These are phyloP conservation scores for Lasioglossum baleicum DNA, from an alignment of 1,140 invertebrate species.

Conservation along the genomic window DNA sequence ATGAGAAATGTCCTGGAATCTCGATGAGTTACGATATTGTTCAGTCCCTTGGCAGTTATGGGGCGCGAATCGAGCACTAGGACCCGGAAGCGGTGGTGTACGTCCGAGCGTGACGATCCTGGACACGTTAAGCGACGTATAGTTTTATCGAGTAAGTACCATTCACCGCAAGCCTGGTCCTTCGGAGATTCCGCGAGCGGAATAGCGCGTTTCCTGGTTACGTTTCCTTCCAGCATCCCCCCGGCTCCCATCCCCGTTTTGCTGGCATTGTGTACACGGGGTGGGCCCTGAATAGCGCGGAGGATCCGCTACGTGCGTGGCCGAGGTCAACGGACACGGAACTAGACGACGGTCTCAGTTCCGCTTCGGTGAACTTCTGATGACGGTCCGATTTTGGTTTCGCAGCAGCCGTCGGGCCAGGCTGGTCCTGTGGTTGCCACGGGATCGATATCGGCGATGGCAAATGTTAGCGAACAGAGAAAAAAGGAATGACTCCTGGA, in stretches of 20 bases:
- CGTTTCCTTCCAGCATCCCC: neutral
- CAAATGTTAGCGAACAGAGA: neutral
- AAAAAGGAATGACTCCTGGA: neutral
- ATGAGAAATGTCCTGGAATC: constrained; percentile 28
- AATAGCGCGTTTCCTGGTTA: constrained; percentile 35
- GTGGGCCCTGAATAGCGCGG: neutral
- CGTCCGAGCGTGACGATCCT: constrained; percentile 42
- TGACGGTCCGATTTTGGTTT: constrained; percentile 10
- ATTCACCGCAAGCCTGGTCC: constrained; percentile 47
- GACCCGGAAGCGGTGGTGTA: constrained; percentile 11
- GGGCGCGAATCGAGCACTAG: constrained; percentile 12
- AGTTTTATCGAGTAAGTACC: constrained; percentile 62
- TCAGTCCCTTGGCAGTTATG: neutral
- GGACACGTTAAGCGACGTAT: constrained; percentile 17
- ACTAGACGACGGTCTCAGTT: neutral
- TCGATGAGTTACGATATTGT: constrained; percentile 12
- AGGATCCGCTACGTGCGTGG: neutral
- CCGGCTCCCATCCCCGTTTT: constrained; percentile 1
- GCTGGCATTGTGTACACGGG: constrained; percentile 8
- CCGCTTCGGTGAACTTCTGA: constrained; percentile 2
- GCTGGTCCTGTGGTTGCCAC: neutral
- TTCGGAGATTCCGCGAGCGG: constrained; percentile 24
- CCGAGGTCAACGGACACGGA: neutral
- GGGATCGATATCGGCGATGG: neutral
- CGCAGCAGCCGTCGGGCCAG: neutral